Evolutionary conservation across 2,888 invertebrate genomes (phyloP).

Genomic region (Celastrina argiolus): DNA sequence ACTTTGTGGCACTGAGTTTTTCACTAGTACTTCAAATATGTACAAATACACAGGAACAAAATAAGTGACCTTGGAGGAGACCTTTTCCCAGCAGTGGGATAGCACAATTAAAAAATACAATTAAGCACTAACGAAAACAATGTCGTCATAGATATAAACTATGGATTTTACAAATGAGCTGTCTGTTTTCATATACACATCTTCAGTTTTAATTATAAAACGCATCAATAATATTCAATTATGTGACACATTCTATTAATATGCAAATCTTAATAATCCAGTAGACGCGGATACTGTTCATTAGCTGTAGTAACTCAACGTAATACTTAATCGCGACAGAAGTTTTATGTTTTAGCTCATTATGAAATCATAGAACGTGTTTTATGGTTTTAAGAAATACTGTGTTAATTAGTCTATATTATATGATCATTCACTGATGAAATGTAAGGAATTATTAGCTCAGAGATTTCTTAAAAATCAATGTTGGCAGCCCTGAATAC

Average conservation of each 20-base stretch:
- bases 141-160: neutral
- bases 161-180: neutral
- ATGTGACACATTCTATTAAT: slow-evolving; percentile 19
- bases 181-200: neutral
- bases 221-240: slow-evolving; percentile 14
- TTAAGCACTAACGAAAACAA: too few species aligned
- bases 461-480: neutral
- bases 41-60: too few species aligned
- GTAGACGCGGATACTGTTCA: neutral
- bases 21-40: too few species aligned
- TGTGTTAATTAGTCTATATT: too few species aligned
- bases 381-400: neutral
- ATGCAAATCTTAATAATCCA: neutral
- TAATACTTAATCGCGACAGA: neutral
- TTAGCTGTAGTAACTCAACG: neutral
- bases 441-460: neutral
- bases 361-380: neutral
- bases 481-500: slow-evolving; percentile 51
- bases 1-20: too few species aligned
- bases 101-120: too few species aligned
- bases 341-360: slow-evolving; percentile 1
- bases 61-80: too few species aligned
- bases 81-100: too few species aligned
- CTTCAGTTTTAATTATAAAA: neutral
- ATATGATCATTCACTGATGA: too few species aligned